A percentile compares a stretch with the other conserved stretches of the same genome.
phyloP scores from a whole-genome alignment of 2,113 vertebrate genomes.

The Trichechus manatus region DNA sequence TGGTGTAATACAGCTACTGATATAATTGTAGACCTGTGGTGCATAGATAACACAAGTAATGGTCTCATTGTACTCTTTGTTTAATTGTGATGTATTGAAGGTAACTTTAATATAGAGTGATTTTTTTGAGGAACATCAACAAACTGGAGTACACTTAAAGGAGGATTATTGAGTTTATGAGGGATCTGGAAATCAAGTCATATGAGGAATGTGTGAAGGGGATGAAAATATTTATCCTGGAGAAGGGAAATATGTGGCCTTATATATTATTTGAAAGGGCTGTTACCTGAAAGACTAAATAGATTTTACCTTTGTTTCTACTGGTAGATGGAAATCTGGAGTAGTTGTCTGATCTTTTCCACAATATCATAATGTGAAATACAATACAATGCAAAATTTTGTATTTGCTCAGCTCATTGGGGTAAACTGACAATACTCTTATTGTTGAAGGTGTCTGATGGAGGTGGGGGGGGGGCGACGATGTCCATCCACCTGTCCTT shows the following conservation, averaged over 20 bases:
- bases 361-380: not conserved
- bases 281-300: constrained; percentile 46
- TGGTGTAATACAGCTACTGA: not conserved
- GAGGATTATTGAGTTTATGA: constrained; percentile 22
- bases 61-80: constrained; percentile 34
- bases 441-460: not conserved
- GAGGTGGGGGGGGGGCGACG: not conserved
- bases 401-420: constrained; percentile 36
- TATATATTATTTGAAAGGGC: not conserved
- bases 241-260: constrained; percentile 4
- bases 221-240: constrained; percentile 58
- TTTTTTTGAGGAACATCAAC: constrained; percentile 36
- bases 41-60: not conserved
- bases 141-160: not conserved
- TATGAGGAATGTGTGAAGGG: constrained; percentile 2
- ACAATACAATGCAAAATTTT: not conserved
- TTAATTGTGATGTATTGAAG: not conserved
- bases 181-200: constrained; percentile 42
- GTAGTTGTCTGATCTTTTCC: constrained; percentile 54
- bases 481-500: not conserved
- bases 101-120: constrained; percentile 45
- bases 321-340: constrained; percentile 8
- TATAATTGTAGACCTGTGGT: not conserved
- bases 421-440: constrained; percentile 6
- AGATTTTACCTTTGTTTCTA: constrained; percentile 58